Evolutionary conservation across 2,797 vertebrate genomes (phyloP), one percentile per base, ranked within the genome.

Genomic region (Morus bassanus): DNA sequence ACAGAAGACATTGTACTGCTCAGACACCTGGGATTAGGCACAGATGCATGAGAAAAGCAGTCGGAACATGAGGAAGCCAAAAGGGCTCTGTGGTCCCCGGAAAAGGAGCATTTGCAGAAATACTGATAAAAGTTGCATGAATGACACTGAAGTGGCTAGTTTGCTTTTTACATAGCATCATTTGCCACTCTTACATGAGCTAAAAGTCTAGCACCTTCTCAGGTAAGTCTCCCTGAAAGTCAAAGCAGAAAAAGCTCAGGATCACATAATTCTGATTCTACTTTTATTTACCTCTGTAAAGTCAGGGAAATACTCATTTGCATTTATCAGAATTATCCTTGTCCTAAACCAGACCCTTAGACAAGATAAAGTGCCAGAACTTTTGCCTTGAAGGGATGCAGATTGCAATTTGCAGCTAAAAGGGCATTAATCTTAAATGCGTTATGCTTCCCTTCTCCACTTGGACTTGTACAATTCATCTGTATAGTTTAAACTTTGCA

Each of bases 401-500:
- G 63, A 33, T 18, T 48, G 56, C 84, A 53, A 28, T 51, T 3
- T 43, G 75, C 67, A 79, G 74, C 70, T 57, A 4, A 27, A 81
- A 48, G 41, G 18, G 27, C n/a, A 19, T 50, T 78, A 14, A 8
- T 33, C 51, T 37, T 35, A 22, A 37, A 25, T 2, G 11, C 18
- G 9, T 48, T 17, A 6, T 7, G 50, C 45, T 43, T 35, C 50
- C 43, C 33, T 28, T 23, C 51, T 60, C 45, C n/a, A 4, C 15
- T 39, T 17, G 37, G 30, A 37, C 67, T 60, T 6, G 4, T 3
- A 6, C 31, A 43, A 11, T 28, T 59, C 23, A 54, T 10, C 28
- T 23, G 50, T 22, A 18, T 1, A 31, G 41, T 18, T 64, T 9
- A 18, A 27, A 16, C 13, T 23, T 19, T 9, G 23, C 0, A 2